Evolutionary conservation across 2,888 invertebrate species (phyloP), one percentile per base, ranked within the genome.

Genomic region (Leucania comma): DNA sequence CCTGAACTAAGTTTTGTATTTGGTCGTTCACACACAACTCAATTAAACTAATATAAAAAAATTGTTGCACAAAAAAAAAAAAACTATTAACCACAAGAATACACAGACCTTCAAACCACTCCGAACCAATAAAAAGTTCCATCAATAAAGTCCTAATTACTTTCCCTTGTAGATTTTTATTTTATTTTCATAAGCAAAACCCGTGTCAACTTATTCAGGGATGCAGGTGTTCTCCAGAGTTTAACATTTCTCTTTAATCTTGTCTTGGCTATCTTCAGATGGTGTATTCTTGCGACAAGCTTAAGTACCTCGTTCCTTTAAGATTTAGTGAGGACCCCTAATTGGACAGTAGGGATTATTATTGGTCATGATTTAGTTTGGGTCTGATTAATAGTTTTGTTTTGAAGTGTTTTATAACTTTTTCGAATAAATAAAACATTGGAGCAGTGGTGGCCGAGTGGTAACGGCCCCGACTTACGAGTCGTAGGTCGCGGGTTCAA

Each of bases 171-270:
- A 57, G 56, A 68, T 68, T 79, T 64, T 70, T 62, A 57, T 70
- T 56, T 75, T 53, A 26, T 48, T 46, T 17, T 42, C 17, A 42
- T 29, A 74, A 58, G 24, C 29, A 46, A 29, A 35, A 17, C 22
- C 51, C 38, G 10, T n/a, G 24, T 24, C 3, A 38, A 76, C 17
- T 66, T 82, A 48, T 64, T 53, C 32, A 5, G 17, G 22, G 73
- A 53, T 80, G 71, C 78, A 80, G 81, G 69, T 83, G 78, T 72
- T 72, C 22, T 29, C 9, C n/a, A 17, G 67, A 78, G 68, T 82
- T 82, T 68, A 68, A 57, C 63, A 74, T 77, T 77, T 69, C 74
- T 61, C 17, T 74, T 46, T 83, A 74, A 82, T 71, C 63, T 81
- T 58, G 29, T 35, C 32, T 46, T 24, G 46, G 48, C 59, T 53